These are phyloP conservation scores for Plumapathes pennacea DNA, from an alignment of 92 coral and sea anemone genomes.

Conservation along the genomic window DNA sequence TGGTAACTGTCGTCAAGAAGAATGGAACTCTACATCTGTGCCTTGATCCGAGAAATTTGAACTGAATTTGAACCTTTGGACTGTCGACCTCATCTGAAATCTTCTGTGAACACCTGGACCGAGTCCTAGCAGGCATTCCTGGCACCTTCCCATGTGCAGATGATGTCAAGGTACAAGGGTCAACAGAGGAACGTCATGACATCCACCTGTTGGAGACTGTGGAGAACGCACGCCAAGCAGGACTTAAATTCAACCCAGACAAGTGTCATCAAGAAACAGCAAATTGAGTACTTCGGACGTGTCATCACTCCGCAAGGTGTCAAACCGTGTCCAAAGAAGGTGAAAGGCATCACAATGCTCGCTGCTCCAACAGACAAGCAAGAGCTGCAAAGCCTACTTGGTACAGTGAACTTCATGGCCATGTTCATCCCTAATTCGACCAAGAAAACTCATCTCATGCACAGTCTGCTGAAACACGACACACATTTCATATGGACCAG, in stretches of 20 bases:
- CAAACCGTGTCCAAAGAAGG: constrained; percentile 53
- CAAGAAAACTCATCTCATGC: constrained; percentile 62
- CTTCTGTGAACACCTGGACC: constrained; percentile 69
- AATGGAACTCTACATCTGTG: constrained; percentile 55
- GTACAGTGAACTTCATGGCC: constrained; percentile 55
- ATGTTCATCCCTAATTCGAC: constrained; percentile 56
- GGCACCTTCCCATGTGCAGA: constrained; percentile 61
- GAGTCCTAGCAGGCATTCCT: constrained; percentile 42
- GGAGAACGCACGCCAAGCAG: constrained; percentile 51
- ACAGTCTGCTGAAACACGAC: constrained; percentile 58
- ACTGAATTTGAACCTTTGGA: constrained; percentile 58
- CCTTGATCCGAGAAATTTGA: constrained; percentile 57
- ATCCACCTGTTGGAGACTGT: constrained; percentile 64
- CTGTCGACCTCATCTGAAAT: constrained; percentile 62
- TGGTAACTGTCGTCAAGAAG: constrained; percentile 58
- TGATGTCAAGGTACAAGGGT: constrained; percentile 61
- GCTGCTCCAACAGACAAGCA: constrained; percentile 52
- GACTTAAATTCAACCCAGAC: constrained; percentile 59
- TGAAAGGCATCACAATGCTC: constrained; percentile 17
- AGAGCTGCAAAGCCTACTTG: constrained; percentile 64
- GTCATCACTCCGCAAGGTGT: constrained; percentile 44
- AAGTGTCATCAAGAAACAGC: constrained; percentile 59
- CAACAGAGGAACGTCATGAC: constrained; percentile 70
- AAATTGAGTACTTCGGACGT: constrained; percentile 56
- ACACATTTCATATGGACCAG: constrained; percentile 56